Conservation (phyloP, 2,797 vertebrate genomes). For the Melopsittacus undulatus region DNA sequence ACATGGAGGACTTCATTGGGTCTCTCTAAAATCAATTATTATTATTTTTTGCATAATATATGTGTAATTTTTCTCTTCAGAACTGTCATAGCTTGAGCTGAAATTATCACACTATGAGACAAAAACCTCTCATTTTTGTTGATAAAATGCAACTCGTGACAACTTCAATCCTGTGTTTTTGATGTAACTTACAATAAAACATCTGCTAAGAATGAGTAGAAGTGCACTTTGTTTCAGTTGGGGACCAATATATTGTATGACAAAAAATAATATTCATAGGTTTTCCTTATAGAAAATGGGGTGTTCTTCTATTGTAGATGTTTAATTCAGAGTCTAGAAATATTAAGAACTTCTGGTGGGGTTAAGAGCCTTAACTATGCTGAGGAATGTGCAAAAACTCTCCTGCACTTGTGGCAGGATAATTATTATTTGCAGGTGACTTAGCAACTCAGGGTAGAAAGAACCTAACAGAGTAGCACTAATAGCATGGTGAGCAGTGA, state of each 20-base stretch:
- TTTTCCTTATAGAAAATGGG: background rate
- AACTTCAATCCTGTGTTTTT: conserved; percentile 25
- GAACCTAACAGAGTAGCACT: background rate
- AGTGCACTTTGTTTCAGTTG: background rate
- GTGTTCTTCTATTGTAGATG: background rate
- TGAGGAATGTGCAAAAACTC: background rate
- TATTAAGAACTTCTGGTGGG: background rate
- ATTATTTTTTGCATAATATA: conserved; percentile 46
- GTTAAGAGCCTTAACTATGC: background rate
- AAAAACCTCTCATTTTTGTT: conserved; percentile 37
- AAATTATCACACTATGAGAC: conserved; percentile 54
- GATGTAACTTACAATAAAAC: conserved; percentile 31
- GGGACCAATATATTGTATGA: background rate
- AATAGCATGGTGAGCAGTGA: background rate
- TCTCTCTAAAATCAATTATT: background rate
- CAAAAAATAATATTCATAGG: background rate
- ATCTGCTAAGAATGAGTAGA: background rate
- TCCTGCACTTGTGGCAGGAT: background rate
- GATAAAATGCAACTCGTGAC: conserved; percentile 39
- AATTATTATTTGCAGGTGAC: background rate
- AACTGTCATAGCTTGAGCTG: conserved; percentile 50
- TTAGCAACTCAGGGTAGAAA: background rate
- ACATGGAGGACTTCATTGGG: background rate
- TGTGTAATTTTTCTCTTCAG: conserved; percentile 49
- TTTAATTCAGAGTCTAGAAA: background rate